These are phyloP conservation scores for Ramphastos sulfuratus DNA, from an alignment of 2,113 vertebrate species.

Conservation along the genomic window DNA sequence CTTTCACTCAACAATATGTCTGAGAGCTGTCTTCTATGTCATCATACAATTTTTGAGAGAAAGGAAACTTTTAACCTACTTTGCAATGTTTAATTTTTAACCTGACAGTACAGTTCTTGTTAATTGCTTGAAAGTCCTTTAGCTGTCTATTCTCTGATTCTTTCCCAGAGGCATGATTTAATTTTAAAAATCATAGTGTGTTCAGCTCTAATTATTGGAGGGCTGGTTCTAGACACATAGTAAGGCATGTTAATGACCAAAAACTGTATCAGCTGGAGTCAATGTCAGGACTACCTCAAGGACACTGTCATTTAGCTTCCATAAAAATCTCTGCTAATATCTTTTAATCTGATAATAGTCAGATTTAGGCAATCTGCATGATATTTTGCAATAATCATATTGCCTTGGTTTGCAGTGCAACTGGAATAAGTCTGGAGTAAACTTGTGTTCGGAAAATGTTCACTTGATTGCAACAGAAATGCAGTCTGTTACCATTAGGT, in stretches of 20 bases:
- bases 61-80: constrained; percentile 77
- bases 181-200: constrained; percentile 74
- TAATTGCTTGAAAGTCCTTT: constrained; percentile 81
- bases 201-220: constrained; percentile 78
- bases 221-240: constrained; percentile 66
- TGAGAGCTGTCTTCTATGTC: constrained; percentile 32
- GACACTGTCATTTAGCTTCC: constrained; percentile 29
- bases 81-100: constrained; percentile 74
- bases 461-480: background rate
- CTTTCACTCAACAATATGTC: background rate
- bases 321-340: constrained; percentile 40
- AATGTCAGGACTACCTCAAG: constrained; percentile 53
- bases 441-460: background rate
- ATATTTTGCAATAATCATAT: constrained; percentile 43
- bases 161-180: constrained; percentile 81
- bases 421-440: background rate
- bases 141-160: constrained; percentile 72
- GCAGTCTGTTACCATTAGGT: background rate
- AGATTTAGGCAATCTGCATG: background rate
- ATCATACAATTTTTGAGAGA: constrained; percentile 37
- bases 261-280: constrained; percentile 61
- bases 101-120: constrained; percentile 66
- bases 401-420: background rate
- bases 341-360: constrained; percentile 40
- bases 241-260: constrained; percentile 69